Base-by-base conservation (phyloP, 2,888 invertebrate genomes). In the Lepidocyrtinus sp. region DNA sequence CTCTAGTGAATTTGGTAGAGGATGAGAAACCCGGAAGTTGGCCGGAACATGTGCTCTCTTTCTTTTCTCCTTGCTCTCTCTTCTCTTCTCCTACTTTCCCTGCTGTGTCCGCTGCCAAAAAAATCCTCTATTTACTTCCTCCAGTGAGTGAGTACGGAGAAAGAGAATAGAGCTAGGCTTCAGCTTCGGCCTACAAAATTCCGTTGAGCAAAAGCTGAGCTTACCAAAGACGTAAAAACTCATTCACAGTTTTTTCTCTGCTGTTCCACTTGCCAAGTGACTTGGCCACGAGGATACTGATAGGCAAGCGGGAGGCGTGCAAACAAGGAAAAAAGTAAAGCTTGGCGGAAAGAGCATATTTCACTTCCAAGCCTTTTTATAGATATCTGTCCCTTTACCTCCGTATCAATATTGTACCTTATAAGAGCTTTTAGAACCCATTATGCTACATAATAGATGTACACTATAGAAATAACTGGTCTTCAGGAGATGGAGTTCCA, bases 1-100 rank as follows among this genome's bases (percentile, higher is more conserved):
- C 74, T 70, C 74, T 70, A 15, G 74, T 69, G 79, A 79, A 79
- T 76, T 70, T 78, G 68, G 67, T 73, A 63, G 73, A 79, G 79
- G 79, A 79, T 79, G 79, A 79, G 79, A 79, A 79, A 79, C 79
- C 79, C 79, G 79, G 79, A 79, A 79, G 79, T 79, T 61, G 79
- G 79, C 79, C 79, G 79, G 79, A 79, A 79, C 79, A 79, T 79
- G 79, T 79, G 79, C 79, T 79, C 79, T 79, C 79, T 79, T 70
- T 79, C 78, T 78, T 73, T 73, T 78, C 72, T 78, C 73, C 78
- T 73, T 74, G 62, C 61, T 79, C 79, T 71, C n/a, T n/a, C 71
- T 62, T 62, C 71, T 55, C 55, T 50, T 55, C 67, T 70, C 59
- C 50, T 73, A 64, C 73, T 73, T 74, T 79, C 79, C 74, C 79